Conservation (phyloP, 2,888 invertebrate species). For the Cataglyphis rosenhaueri region DNA sequence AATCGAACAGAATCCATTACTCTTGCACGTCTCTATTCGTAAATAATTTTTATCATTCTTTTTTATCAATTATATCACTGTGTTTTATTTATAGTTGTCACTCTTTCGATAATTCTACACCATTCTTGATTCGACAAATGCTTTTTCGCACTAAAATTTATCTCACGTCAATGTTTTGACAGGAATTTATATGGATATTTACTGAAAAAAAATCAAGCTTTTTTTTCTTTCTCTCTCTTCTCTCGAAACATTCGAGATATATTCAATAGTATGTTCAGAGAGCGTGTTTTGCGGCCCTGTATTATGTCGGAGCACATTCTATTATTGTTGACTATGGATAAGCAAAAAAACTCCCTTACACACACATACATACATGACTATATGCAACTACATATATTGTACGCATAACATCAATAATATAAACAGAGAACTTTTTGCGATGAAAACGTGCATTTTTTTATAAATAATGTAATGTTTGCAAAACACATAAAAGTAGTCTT, state of each 20-base stretch:
- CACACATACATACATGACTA: not conserved
- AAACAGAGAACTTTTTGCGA: not conserved
- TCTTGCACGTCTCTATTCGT: not conserved
- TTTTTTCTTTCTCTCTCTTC: not conserved
- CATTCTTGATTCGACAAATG: not conserved
- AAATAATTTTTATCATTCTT: not conserved
- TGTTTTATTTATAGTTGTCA: not conserved
- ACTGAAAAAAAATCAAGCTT: conserved; percentile 21
- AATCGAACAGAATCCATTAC: not conserved
- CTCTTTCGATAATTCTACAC: conserved; percentile 20
- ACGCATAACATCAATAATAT: not conserved
- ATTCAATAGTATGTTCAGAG: conserved; percentile 19
- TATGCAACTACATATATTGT: not conserved
- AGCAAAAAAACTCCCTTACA: conserved; percentile 33
- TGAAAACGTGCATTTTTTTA: not conserved
- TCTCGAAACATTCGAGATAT: not conserved
- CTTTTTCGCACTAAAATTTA: conserved; percentile 11
- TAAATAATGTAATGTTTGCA: not conserved
- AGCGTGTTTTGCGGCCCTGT: conserved; percentile 8
- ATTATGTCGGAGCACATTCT: conserved; percentile 52
- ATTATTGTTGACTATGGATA: conserved; percentile 53
- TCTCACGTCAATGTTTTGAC: conserved; percentile 8
- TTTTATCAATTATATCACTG: not conserved
- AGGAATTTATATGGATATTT: conserved; percentile 43
- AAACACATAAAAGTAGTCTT: not conserved